Conservation (phyloP, 2,888 invertebrate species). For the Clanis bilineata region DNA sequence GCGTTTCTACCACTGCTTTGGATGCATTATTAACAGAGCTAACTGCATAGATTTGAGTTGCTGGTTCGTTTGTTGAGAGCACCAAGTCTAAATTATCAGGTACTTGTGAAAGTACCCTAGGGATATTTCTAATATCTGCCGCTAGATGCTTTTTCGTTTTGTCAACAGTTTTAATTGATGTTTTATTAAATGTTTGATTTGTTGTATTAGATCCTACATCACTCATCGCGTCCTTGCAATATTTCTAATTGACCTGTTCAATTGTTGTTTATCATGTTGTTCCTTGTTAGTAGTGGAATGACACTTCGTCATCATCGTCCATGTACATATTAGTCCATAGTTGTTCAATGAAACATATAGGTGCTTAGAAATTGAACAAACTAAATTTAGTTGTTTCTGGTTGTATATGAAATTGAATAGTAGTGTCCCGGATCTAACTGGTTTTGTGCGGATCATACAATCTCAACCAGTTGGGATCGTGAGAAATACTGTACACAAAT, state of each 20-base stretch:
- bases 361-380: neutral
- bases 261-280: too few relatives aligned
- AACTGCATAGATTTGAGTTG: neutral
- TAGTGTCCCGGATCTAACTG: neutral
- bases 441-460: neutral
- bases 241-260: neutral
- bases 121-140: neutral
- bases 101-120: neutral
- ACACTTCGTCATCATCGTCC: neutral
- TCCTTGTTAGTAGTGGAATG: neutral
- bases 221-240: neutral
- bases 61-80: neutral
- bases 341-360: too few relatives aligned
- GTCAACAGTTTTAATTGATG: too few relatives aligned
- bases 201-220: neutral
- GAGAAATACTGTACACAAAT: neutral
- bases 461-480: neutral
- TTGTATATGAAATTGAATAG: neutral
- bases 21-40: neutral
- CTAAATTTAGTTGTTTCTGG: neutral
- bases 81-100: neutral
- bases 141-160: neutral
- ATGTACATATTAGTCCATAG: neutral
- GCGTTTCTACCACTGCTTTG: conserved; percentile 26
- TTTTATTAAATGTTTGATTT: neutral